Evolutionary conservation across 2,888 invertebrate genomes (phyloP), one percentile per base, ranked within the genome.

Genomic region (Zygaena filipendulae): DNA sequence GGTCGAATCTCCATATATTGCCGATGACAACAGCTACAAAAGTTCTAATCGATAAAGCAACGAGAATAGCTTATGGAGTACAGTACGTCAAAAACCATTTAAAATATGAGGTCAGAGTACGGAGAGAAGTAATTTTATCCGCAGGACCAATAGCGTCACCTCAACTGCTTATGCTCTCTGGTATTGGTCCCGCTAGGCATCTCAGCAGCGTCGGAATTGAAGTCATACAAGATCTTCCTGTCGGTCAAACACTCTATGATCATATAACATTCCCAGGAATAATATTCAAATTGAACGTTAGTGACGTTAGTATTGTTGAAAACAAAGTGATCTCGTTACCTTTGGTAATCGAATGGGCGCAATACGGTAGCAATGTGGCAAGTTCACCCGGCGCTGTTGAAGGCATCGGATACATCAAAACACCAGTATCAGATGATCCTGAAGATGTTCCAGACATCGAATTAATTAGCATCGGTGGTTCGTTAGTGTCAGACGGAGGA

Each of bases 91-190:
- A 85, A 29, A 77, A 84, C 9, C 71, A 71, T 11, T 41, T 63
- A 7, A 52, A 52, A 14, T 63, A 66, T 35, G 69, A 63, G 6
- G 84, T 85, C 0, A 64, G 57, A 23, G 91, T 88, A 0, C 82
- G 81, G 2, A 91, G 88, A 54, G 94, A 94, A 69, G 87, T 97
- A 0, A 90, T 96, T 29, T 49, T 96, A 9, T 88, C 91, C 8
- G 92, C 92, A 2, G 96, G 96, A 0, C 84, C 94, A 2, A 88
- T 97, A 38, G 92, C 91, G 47, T 90, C 93, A 0, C 94, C 96
- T 0, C 95, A 97, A 59, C 58, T 97, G 2, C 80, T 97, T 6
- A 92, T 96, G 91, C 61, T 97, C 3, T 93, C 93, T 4, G 94
- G 94, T 0, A 52, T 85, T 8, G 85, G 85, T 2, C 84, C 84